Evolutionary conservation across 2,113 vertebrate species (phyloP).

Genomic region (Coregonus clupeaformis): DNA sequence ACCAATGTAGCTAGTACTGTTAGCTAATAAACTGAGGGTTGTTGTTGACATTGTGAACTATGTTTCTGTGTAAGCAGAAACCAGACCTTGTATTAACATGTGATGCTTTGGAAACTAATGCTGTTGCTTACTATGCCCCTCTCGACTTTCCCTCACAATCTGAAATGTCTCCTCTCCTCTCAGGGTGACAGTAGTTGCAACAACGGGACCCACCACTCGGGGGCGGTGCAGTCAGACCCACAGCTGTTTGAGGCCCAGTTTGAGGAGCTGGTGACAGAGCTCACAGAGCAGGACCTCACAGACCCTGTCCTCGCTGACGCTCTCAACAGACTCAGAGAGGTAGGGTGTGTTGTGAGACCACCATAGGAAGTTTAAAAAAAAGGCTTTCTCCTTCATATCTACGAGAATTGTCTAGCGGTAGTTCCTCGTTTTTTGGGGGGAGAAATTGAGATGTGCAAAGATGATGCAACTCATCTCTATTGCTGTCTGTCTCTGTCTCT

Average conservation of each 20-base stretch:
- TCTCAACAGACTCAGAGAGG: conserved; percentile 77
- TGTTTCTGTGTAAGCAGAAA: too few species aligned
- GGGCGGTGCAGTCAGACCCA: conserved; percentile 55
- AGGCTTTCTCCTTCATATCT: too few species aligned
- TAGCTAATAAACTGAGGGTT: too few species aligned
- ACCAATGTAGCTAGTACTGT: too few species aligned
- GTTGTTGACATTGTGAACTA: too few species aligned
- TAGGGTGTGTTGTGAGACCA: conserved; percentile 32
- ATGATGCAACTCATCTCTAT: not conserved
- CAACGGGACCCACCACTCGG: conserved; percentile 61
- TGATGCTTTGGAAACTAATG: not conserved
- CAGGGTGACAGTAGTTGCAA: conserved; percentile 69
- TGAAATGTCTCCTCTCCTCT: not conserved
- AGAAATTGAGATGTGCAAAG: too few species aligned
- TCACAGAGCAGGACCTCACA: conserved; percentile 74
- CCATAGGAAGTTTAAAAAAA: too few species aligned
- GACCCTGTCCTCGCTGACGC: conserved; percentile 80
- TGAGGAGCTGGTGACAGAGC: conserved; percentile 78
- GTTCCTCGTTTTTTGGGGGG: too few species aligned
- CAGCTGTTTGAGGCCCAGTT: conserved; percentile 82
- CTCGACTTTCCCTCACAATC: conserved; percentile 8
- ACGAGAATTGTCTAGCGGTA: too few species aligned
- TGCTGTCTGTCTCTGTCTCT: too few species aligned
- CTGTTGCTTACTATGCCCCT: not conserved
- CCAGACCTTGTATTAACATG: too few species aligned